Conservation (phyloP, 2,888 invertebrate genomes). For the Agrotis clavis region DNA sequence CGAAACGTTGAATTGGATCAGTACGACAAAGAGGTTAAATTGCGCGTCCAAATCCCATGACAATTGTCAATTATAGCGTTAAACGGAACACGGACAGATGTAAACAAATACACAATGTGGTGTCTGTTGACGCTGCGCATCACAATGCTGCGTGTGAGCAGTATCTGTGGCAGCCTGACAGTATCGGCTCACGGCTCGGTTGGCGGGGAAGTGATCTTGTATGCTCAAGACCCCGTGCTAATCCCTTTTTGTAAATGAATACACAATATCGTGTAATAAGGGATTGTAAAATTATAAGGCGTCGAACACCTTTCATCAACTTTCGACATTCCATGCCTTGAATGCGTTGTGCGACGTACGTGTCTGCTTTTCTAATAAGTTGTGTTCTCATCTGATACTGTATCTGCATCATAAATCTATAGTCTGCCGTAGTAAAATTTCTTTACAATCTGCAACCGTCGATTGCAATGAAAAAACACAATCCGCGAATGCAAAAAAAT, state of each 20-base stretch:
- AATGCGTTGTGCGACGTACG: conserved; percentile 26
- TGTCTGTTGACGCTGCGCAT: conserved; percentile 68
- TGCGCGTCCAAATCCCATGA: conserved; percentile 90
- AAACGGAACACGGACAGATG: conserved; percentile 87
- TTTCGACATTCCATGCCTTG: conserved; percentile 49
- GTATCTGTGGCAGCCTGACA: conserved; percentile 68
- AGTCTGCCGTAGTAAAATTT: conserved; percentile 33
- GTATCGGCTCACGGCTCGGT: conserved; percentile 57
- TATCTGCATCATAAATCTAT: conserved; percentile 40
- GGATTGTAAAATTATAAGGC: conserved; percentile 44
- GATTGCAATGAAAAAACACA: conserved; percentile 44
- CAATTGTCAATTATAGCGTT: conserved; percentile 84
- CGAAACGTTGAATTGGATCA: conserved; percentile 89
- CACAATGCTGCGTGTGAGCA: conserved; percentile 66
- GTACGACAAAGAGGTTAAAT: conserved; percentile 89
- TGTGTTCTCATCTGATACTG: conserved; percentile 20
- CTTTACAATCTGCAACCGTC: conserved; percentile 30
- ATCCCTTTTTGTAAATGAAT: conserved; percentile 62
- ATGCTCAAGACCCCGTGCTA: conserved; percentile 64
- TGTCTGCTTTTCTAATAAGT: conserved; percentile 39
- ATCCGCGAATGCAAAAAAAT: conserved; percentile 42
- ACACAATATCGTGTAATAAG: conserved; percentile 49
- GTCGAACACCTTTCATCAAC: conserved; percentile 43
- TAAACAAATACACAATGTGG: conserved; percentile 85
- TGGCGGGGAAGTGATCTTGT: conserved; percentile 60